Evolutionary conservation across 2,113 vertebrate species (phyloP).

Genomic region (Saguinus midas): DNA sequence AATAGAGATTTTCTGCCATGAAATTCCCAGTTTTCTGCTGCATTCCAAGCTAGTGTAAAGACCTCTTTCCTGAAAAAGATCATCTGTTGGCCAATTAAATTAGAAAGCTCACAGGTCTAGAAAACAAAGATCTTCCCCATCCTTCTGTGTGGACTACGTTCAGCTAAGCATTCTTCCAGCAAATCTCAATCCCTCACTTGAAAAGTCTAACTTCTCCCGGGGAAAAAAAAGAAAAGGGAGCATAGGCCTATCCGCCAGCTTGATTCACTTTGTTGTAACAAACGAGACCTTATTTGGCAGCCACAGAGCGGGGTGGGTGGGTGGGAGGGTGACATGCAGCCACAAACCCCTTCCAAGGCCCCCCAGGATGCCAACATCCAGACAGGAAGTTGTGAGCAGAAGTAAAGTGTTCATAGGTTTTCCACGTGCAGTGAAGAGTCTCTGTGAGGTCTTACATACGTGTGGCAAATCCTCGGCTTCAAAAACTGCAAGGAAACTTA

Average conservation of each 20-base stretch:
- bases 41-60: neutral
- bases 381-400: neutral
- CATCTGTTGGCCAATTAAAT: neutral
- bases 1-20: neutral
- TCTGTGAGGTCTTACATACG: neutral
- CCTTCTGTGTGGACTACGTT: neutral
- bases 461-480: constrained; percentile 34
- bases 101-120: neutral
- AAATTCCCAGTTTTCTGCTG: neutral
- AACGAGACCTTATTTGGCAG: neutral
- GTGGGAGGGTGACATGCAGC: neutral
- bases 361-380: neutral
- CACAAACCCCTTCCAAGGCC: neutral
- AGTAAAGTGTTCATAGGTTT: constrained; percentile 37
- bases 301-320: neutral
- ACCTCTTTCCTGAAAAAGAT: neutral
- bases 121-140: neutral
- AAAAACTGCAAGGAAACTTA: constrained; percentile 55
- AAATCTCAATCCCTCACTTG: neutral
- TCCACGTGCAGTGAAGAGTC: constrained; percentile 18
- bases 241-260: neutral
- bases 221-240: constrained; percentile 3
- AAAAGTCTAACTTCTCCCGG: neutral
- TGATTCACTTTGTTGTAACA: neutral
- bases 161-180: neutral